These are phyloP conservation scores for Gymnobelideus leadbeateri DNA, from an alignment of 2,113 vertebrate species.

Conservation along the genomic window DNA sequence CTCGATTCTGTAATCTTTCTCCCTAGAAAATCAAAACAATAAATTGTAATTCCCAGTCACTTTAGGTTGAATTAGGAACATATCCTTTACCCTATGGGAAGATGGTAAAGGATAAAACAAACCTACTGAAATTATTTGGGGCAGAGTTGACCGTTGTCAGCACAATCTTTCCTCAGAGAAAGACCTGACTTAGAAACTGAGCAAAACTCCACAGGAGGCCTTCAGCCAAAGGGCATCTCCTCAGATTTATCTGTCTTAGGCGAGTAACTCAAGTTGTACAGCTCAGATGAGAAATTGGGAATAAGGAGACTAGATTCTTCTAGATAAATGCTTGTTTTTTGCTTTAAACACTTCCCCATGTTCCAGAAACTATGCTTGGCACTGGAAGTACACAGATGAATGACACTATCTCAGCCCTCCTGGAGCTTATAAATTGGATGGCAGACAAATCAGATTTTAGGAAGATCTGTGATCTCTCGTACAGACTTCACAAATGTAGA, in stretches of 20 bases:
- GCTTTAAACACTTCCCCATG: neutral
- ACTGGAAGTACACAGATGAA: neutral
- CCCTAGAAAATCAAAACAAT: neutral
- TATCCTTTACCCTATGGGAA: neutral
- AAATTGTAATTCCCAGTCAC: neutral
- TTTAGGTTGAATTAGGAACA: neutral
- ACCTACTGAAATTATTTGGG: neutral
- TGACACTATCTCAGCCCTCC: neutral
- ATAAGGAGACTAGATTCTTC: neutral
- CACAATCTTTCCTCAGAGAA: neutral
- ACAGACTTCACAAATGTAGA: neutral
- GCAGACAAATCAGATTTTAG: neutral
- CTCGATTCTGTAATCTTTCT: neutral
- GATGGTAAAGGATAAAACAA: neutral
- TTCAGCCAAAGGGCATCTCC: neutral
- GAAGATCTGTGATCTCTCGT: neutral
- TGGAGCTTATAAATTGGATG: neutral
- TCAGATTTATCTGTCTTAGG: neutral
- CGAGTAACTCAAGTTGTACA: neutral
- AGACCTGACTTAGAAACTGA: neutral
- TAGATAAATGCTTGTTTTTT: neutral
- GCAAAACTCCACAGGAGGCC: neutral
- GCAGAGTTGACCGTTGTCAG: neutral
- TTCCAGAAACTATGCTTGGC: too few species aligned
- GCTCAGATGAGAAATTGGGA: neutral